A percentile compares a stretch with the other conserved stretches of the same genome.
These are phyloP conservation scores for Hafferia zeledoni DNA, from an alignment of 2,797 vertebrate species.

Conservation along the genomic window DNA sequence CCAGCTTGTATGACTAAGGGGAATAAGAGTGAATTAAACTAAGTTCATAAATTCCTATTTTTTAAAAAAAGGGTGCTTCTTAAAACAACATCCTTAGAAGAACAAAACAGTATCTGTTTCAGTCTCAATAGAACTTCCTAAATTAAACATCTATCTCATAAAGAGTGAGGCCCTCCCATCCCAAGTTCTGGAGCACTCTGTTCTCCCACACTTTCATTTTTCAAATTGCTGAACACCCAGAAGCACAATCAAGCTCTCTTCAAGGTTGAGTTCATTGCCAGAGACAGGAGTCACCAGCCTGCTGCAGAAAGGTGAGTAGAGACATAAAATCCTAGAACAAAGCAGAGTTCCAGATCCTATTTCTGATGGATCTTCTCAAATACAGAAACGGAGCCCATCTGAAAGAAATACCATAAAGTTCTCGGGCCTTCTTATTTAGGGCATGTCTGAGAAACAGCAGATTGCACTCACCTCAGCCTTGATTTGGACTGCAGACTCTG, in stretches of 20 bases:
- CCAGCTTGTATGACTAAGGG: not conserved
- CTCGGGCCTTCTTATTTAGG: not conserved
- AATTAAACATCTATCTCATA: not conserved
- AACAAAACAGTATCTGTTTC: not conserved
- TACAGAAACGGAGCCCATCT: not conserved
- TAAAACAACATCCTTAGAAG: not conserved
- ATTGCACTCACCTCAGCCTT: not conserved
- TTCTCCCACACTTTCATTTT: not conserved
- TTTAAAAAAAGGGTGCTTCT: not conserved
- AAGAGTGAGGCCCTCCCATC: not conserved
- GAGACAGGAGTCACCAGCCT: not conserved
- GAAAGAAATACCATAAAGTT: not conserved
- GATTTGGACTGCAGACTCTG: not conserved
- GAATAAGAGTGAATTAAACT: not conserved
- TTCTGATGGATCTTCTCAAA: not conserved
- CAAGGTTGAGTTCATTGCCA: not conserved
- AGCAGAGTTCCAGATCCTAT: not conserved
- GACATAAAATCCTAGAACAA: not conserved
- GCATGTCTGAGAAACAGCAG: not conserved
- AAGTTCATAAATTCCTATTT: not conserved
- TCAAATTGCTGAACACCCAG: not conserved
- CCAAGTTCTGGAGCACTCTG: not conserved
- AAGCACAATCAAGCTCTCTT: not conserved
- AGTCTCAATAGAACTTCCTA: not conserved
- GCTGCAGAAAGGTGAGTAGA: not conserved